Evolutionary conservation across 2,113 vertebrate species (phyloP), one percentile per base, ranked within the genome.

Genomic region (Grallaria varia): DNA sequence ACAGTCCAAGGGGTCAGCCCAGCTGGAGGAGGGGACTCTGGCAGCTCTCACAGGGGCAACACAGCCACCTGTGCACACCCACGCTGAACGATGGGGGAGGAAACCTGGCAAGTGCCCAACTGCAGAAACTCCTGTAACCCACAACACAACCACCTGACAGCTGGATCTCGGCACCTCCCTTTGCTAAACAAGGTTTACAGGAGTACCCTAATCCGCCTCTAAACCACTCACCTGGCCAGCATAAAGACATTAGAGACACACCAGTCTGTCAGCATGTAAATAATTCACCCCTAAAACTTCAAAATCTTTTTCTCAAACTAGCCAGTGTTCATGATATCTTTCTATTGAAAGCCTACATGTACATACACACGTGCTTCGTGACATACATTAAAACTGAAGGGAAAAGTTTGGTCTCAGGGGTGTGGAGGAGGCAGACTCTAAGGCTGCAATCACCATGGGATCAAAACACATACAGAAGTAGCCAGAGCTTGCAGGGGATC

Each of bases 381-480:
- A 59, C 5, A 68, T 5, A 84, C 49, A 47, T 89, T 68, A 72
- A 89, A 85, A 72, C n/a, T 73, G n/a, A 73, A 84, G 49, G 33
- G 69, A 74, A 53, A 27, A 20, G 31, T 39, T 71, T 79, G 66
- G 19, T 89, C 45, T 33, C 30, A 76, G 28, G 53, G 71, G 66
- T 62, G 74, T 75, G 89, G 59, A 94, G 62, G 77, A 92, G 95
- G 56, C 56, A 49, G 44, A 60, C 27, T 77, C 24, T 25, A 74
- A 89, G 66, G 37, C 45, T 66, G 71, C 1, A 0, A 71, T 95
- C 93, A 96, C 95, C 86, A 95, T 93, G 89, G 92, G 89, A 97
- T 86, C 96, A 96, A 96, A 95, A 94, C 8, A 94, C 75, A 96
- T 12, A 97, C 86, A 95, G 35, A 81, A 89, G 91, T 42, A 69